phyloP scores from a whole-genome alignment of 2,113 vertebrate species.

The Tor tambroides region DNA sequence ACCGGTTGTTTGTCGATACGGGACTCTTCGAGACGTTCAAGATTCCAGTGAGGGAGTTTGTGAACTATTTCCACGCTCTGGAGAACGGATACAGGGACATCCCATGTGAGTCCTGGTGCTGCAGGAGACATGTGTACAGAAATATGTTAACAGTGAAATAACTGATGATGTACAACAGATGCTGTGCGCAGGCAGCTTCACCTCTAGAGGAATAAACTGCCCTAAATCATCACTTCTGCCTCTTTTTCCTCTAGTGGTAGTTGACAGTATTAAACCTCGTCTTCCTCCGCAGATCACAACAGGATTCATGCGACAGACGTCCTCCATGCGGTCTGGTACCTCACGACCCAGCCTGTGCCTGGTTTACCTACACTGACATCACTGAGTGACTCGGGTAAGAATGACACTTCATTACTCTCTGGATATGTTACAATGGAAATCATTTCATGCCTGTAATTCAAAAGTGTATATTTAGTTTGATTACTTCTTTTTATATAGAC shows the following conservation, averaged over 20 bases:
- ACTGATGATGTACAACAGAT: conserved; percentile 1
- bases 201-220: background rate
- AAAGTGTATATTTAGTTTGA: background rate
- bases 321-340: conserved; percentile 98
- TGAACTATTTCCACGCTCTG: conserved; percentile 98
- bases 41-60: conserved; percentile 94
- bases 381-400: conserved; percentile 89
- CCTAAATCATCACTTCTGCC: background rate
- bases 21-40: conserved; percentile 95
- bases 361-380: conserved; percentile 86
- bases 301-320: conserved; percentile 96
- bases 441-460: background rate
- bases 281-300: conserved; percentile 88
- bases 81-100: conserved; percentile 98
- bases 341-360: conserved; percentile 92
- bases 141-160: conserved; percentile 12
- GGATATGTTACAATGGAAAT: background rate
- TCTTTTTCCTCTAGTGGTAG: background rate
- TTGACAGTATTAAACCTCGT: background rate
- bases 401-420: background rate
- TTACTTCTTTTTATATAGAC: background rate
- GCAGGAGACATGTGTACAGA: conserved; percentile 1
- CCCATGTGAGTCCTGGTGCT: conserved; percentile 86
- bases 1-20: conserved; percentile 96
- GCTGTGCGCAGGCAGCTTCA: background rate